Evolutionary conservation across 2,888 invertebrate species (phyloP), one percentile per base, ranked within the genome.

Genomic region (Coleophora flavipennella): DNA sequence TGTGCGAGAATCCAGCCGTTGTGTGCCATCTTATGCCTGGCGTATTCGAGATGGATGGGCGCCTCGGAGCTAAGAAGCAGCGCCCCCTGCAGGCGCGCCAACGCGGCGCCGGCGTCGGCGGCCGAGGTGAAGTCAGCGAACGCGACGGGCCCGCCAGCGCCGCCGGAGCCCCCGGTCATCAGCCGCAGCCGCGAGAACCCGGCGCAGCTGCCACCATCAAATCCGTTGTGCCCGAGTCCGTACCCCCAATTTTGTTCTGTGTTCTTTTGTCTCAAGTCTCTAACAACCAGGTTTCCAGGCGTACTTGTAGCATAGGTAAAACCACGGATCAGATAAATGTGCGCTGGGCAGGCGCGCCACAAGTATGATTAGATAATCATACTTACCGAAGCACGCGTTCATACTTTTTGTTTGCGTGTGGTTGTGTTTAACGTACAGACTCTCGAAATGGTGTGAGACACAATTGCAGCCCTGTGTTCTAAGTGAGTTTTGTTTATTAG

Each of bases 171-270:
- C 87, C 92, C 92, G 85, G 89, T 89, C 91, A 94, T 91, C 90
- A 98, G 93, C 88, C 97, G 95, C 86, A 98, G 94, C 85, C 97
- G 95, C 87, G 94, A 92, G 92, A 97, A 98, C 86, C 98, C 98
- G 87, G 95, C 93, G 89, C 97, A 96, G 91, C 97, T 97, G 93
- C 87, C 87, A 88, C 86, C 87, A 88, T 76, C 76, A 86, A 56
- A 75, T 64, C 67, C 63, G 62, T 70, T 68, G 65, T 64, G 70
- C 67, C 72, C 64, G 60, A 73, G 70, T 68, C 65, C 72, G 71
- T 74, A 76, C 75, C 67, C 63, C 66, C 63, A 55, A 10, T 11
- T 73, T 51, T 12, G 9, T n/a, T 27, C 32, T 38, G 38, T 34
- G 25, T 34, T 34, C 14, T 8, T 25, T 33, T 13, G 33, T 34